Conservation (phyloP, 2,797 vertebrate species). For the Apogon hyalosoma region DNA sequence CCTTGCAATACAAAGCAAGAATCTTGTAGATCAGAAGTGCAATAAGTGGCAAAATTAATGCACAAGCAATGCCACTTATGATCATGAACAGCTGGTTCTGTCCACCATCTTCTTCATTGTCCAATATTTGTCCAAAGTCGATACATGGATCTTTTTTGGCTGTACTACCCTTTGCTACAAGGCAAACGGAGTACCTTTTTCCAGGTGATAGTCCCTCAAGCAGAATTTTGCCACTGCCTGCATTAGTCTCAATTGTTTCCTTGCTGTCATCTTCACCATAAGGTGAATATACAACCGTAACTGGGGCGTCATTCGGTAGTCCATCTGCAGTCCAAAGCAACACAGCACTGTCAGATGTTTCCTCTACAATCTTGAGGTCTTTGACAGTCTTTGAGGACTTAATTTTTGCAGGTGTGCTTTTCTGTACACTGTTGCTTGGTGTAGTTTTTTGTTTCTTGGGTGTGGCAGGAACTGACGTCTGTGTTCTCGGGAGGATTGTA, state of each 20-base stretch:
- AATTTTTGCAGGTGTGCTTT: slow-evolving; percentile 52
- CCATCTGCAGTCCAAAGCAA: slow-evolving; percentile 88
- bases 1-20: slow-evolving; percentile 86
- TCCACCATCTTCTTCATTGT: slow-evolving; percentile 62
- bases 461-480: slow-evolving; percentile 20
- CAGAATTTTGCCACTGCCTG: slow-evolving; percentile 88
- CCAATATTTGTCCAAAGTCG: slow-evolving; percentile 88
- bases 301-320: slow-evolving; percentile 69
- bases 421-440: slow-evolving; percentile 49
- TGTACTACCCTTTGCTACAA: slow-evolving; percentile 85
- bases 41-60: slow-evolving; percentile 87
- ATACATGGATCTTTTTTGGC: slow-evolving; percentile 90
- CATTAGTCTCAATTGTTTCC: slow-evolving; percentile 84
- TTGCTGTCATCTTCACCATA: slow-evolving; percentile 88
- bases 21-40: slow-evolving; percentile 93
- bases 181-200: slow-evolving; percentile 91
- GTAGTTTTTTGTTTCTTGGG: slow-evolving; percentile 40
- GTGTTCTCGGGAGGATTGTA: slow-evolving; percentile 34
- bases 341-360: slow-evolving; percentile 89
- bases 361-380: slow-evolving; percentile 87
- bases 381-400: slow-evolving; percentile 74
- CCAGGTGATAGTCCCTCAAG: slow-evolving; percentile 89
- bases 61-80: slow-evolving; percentile 85
- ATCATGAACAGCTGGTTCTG: slow-evolving; percentile 82
- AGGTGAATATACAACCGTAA: slow-evolving; percentile 92